These are phyloP conservation scores for Eptatretus atami DNA, from an alignment of 2,797 vertebrate genomes.

Conservation along the genomic window DNA sequence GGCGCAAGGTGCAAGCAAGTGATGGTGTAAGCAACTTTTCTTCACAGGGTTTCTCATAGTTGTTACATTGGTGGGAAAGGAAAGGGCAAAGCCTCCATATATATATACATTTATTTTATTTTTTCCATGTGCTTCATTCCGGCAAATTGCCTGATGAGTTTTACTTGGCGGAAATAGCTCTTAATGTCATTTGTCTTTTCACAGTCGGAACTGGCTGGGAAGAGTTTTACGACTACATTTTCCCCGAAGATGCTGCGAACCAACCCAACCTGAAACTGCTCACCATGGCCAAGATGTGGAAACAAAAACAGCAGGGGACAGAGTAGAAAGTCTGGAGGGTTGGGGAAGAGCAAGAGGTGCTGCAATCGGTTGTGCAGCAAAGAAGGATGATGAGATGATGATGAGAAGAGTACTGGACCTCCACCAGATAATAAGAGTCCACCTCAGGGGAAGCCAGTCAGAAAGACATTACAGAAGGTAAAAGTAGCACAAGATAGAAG, in stretches of 20 bases:
- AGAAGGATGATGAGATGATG: not conserved
- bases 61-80: too few relatives aligned
- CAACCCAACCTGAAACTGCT: constrained; percentile 90
- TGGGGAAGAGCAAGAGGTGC: too few relatives aligned
- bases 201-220: constrained; percentile 93
- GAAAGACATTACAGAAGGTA: not conserved
- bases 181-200: constrained; percentile 6
- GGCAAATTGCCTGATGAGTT: too few relatives aligned
- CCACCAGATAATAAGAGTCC: not conserved
- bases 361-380: too few relatives aligned
- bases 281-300: constrained; percentile 96
- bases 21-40: constrained; percentile 49
- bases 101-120: too few relatives aligned
- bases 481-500: not conserved
- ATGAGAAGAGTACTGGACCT: not conserved
- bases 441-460: not conserved
- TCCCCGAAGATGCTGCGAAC: constrained; percentile 84
- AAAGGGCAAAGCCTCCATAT: too few relatives aligned
- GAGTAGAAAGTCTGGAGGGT: constrained; percentile 14
- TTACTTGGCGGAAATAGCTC: not conserved
- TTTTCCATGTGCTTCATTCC: too few relatives aligned
- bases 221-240: constrained; percentile 94
- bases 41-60: not conserved
- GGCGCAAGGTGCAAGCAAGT: constrained; percentile 69
- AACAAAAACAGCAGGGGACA: constrained; percentile 41